These are phyloP conservation scores for Strix occidentalis DNA, from an alignment of 2,797 vertebrate genomes.

Conservation along the genomic window DNA sequence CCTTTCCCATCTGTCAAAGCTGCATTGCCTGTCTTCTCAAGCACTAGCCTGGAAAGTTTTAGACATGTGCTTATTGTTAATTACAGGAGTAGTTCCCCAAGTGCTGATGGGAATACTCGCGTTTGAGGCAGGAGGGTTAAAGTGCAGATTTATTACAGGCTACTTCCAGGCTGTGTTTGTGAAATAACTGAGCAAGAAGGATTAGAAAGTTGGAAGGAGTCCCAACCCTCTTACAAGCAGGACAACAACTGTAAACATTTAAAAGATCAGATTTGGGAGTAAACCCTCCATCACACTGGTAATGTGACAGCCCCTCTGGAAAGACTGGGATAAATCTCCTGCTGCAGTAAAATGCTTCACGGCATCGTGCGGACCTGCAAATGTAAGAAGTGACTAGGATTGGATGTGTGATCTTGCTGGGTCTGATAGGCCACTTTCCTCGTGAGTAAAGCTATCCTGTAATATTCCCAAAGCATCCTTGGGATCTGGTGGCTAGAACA, in stretches of 20 bases:
- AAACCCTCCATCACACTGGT: background rate
- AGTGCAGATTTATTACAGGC: background rate
- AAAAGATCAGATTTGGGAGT: background rate
- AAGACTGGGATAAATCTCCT: background rate
- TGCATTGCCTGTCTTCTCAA: background rate
- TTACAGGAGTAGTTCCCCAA: background rate
- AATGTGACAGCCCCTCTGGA: background rate
- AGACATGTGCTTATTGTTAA: background rate
- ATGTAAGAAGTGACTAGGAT: background rate
- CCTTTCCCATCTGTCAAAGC: background rate
- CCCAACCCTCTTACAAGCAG: background rate
- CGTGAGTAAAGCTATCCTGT: background rate
- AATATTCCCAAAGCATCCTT: background rate
- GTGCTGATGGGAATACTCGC: background rate
- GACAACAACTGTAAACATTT: background rate
- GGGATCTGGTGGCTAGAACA: background rate
- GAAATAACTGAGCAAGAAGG: slow-evolving; percentile 14
- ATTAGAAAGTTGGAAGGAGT: slow-evolving; percentile 1
- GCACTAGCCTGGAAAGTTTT: background rate
- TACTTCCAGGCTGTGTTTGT: slow-evolving; percentile 5
- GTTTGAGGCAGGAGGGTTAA: background rate
- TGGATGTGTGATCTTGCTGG: background rate
- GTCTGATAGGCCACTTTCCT: background rate
- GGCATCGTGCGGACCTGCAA: accelerated
- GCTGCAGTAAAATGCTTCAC: background rate